A percentile compares a stretch with the other conserved stretches of the same genome.
phyloP scores from a whole-genome alignment of 2,113 vertebrate genomes.

The Arothron firmamentum region DNA sequence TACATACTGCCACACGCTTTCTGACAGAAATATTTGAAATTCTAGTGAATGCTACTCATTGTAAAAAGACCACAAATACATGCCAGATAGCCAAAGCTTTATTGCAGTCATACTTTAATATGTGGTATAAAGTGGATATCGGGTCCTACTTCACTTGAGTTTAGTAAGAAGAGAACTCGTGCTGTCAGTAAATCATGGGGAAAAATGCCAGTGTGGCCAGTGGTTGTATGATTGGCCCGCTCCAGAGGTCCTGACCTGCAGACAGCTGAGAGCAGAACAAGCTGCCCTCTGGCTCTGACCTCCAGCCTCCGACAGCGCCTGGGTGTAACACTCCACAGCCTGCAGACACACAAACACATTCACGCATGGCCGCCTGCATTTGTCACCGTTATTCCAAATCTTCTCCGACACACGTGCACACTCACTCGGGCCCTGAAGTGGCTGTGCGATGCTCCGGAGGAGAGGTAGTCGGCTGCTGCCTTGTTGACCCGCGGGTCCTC shows the following conservation, averaged over 20 bases:
- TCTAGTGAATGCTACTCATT: no score
- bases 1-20: no score
- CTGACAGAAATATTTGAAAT: no score
- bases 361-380: conserved; percentile 8
- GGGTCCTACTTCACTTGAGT: no score
- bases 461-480: conserved; percentile 78
- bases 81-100: no score
- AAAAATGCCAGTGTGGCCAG: neutral
- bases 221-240: neutral
- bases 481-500: conserved; percentile 78
- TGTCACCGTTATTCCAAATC: conserved; percentile 43
- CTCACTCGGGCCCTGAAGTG: conserved; percentile 89
- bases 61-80: no score
- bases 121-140: no score
- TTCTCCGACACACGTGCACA: neutral
- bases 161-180: no score
- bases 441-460: conserved; percentile 74
- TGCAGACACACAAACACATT: conserved; percentile 55
- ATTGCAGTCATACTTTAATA: no score
- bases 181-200: neutral
- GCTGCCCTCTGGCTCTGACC: conserved; percentile 84
- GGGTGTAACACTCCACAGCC: conserved; percentile 90
- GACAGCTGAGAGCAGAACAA: conserved; percentile 85
- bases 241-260: conserved; percentile 79
- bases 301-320: conserved; percentile 83